These are phyloP conservation scores for Caiman crocodilus DNA, from an alignment of 2,797 vertebrate species.

Conservation along the genomic window DNA sequence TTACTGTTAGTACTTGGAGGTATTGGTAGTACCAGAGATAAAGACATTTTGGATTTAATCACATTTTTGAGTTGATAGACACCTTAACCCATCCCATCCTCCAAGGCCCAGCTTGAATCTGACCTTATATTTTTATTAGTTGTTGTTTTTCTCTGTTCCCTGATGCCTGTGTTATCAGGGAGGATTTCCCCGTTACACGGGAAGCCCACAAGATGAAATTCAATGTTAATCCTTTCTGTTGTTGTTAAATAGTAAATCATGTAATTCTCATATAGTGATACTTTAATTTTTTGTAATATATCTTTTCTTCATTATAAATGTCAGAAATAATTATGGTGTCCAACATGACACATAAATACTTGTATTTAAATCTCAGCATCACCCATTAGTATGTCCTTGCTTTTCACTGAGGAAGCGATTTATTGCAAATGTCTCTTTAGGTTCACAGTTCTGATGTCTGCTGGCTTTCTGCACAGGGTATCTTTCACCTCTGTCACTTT, in stretches of 20 bases:
- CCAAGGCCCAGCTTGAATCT: not conserved
- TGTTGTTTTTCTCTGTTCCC: not conserved
- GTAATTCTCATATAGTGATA: not conserved
- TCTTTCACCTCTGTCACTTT: constrained; percentile 39
- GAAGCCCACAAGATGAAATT: not conserved
- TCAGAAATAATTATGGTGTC: too few species aligned
- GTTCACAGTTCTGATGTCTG: not conserved
- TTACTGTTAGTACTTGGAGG: not conserved
- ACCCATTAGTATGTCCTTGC: not conserved
- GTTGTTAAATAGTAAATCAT: too few species aligned
- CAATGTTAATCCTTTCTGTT: not conserved
- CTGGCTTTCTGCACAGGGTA: not conserved
- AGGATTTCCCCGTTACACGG: not conserved
- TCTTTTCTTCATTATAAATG: not conserved
- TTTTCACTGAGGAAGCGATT: not conserved
- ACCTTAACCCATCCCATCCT: not conserved
- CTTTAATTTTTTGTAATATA: not conserved
- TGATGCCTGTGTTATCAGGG: not conserved
- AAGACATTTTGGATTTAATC: not conserved
- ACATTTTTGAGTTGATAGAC: not conserved
- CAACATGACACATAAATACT: too few species aligned
- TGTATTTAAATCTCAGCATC: not conserved
- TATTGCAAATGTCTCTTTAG: not conserved
- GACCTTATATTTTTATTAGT: not conserved
- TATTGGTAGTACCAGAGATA: not conserved